Evolutionary conservation across 2,797 vertebrate species (phyloP), one percentile per base, ranked within the genome.

Genomic region (Pseudochromis fuscus): DNA sequence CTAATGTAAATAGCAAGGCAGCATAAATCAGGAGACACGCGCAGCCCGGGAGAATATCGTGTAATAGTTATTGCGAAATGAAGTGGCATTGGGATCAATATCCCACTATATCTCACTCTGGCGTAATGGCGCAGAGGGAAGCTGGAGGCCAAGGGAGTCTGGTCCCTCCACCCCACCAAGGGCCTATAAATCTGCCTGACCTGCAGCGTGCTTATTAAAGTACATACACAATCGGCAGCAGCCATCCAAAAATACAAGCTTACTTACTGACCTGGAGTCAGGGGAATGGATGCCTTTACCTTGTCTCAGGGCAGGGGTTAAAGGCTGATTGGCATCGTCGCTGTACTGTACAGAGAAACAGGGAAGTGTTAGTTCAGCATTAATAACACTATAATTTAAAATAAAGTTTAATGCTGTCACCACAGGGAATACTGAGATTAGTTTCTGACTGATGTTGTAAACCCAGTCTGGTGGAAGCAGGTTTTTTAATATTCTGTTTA

Each of bases 11-110:
- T 94, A 92, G 89, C 91, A 91, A 87, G 87, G 87, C 91, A 82
- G 91, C 89, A 93, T 95, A 94, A 95, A 95, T 95, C 94, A 95
- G 92, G 67, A 83, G 79, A 83, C 87, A 83, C 81, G 72, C 73
- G 83, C 87, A 86, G 92, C 91, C 89, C 42, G 81, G 88, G 92
- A 93, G 92, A 95, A 94, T 94, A 93, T 94, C 88, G 87, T 95
- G 94, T 97, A 96, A 97, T 97, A 96, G 96, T 97, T 97, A 97
- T 97, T 96, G 96, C 95, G 86, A 96, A 97, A 96, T 96, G 95
- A 97, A 97, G 96, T 96, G 96, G 96, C 96, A 92, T 91, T 91
- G 95, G 96, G 96, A 98, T 98, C 97, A 97, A 99, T 98, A 99
- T 95, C 93, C 94, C 91, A 95, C 95, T 95, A 96, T 97, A 96